A percentile compares a stretch with the other conserved stretches of the same genome.
These are phyloP conservation scores for Ivindomyrus marchei DNA, from an alignment of 2,113 vertebrate genomes.

Conservation along the genomic window DNA sequence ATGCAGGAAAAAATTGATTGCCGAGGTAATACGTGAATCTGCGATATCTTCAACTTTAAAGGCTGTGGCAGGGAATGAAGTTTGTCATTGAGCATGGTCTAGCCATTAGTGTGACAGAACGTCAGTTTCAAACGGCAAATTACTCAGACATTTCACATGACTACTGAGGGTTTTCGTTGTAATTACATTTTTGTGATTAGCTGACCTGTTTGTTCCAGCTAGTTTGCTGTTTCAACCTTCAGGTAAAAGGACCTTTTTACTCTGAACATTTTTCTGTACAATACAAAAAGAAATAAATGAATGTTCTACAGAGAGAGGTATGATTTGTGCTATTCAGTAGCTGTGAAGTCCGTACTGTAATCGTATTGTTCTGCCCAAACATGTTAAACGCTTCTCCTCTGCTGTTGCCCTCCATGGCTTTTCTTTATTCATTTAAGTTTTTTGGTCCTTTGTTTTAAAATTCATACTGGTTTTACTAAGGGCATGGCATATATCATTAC, in stretches of 20 bases:
- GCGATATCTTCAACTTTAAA: background rate
- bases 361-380: conserved; percentile 30
- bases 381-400: conserved; percentile 35
- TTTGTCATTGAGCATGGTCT: background rate
- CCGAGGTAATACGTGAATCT: background rate
- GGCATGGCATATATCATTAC: conserved; percentile 32
- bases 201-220: conserved; percentile 39
- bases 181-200: conserved; percentile 29
- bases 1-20: background rate
- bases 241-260: conserved; percentile 26
- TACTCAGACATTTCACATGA: conserved; percentile 1
- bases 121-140: background rate
- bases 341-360: conserved; percentile 27
- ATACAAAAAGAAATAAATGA: conserved; percentile 15
- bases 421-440: conserved; percentile 25
- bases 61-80: background rate
- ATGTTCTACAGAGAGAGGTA: conserved; percentile 14
- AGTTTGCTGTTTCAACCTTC: conserved; percentile 22
- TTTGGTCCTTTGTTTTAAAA: conserved; percentile 21
- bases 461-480: conserved; percentile 31
- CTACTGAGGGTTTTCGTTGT: background rate
- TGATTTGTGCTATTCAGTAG: conserved; percentile 4
- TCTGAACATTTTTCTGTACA: conserved; percentile 20
- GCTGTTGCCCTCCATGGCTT: conserved; percentile 26
- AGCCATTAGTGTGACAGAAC: background rate